Percentiles rank a stretch among this genome's conserved stretches.
Conservation (phyloP, 2,888 invertebrate species). For the Isoperla grammatica region DNA sequence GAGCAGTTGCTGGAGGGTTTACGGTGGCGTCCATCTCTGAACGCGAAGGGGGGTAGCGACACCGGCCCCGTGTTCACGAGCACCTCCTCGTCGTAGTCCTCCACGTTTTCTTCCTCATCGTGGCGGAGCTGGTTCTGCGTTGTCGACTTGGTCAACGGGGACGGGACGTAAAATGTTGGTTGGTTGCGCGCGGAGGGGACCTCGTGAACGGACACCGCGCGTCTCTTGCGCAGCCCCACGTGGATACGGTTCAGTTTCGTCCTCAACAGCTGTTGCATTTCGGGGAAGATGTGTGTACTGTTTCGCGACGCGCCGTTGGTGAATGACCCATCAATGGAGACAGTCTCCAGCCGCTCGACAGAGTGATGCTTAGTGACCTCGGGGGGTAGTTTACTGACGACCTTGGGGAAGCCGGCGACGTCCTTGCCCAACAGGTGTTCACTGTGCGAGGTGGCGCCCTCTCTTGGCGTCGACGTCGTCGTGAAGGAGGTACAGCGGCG, state of each 20-base stretch:
- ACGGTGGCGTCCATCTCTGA: constrained; percentile 34
- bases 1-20: constrained; percentile 26
- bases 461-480: constrained; percentile 41
- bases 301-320: constrained; percentile 11
- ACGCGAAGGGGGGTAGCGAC: constrained; percentile 45
- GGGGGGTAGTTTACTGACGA: constrained; percentile 14
- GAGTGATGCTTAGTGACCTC: constrained; percentile 14
- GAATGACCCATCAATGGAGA: constrained; percentile 1
- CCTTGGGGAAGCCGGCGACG: constrained; percentile 5
- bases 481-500: constrained; percentile 57
- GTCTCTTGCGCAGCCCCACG: constrained; percentile 58
- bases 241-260: constrained; percentile 65
- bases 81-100: constrained; percentile 23
- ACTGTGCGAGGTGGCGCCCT: constrained; percentile 3
- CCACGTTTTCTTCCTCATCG: constrained; percentile 16
- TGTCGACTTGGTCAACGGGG: constrained; percentile 41
- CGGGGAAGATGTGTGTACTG: constrained; percentile 25
- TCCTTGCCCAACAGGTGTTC: constrained; percentile 2
- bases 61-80: constrained; percentile 40
- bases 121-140: constrained; percentile 3
- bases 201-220: constrained; percentile 65
- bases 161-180: constrained; percentile 60
- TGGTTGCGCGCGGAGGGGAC: constrained; percentile 40
- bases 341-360: constrained; percentile 10
- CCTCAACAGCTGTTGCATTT: constrained; percentile 44